Percentiles rank a stretch among this genome's conserved stretches.
These are phyloP conservation scores for Pristionchus fissidentatus DNA, from an alignment of 2,888 invertebrate species.

Conservation along the genomic window DNA sequence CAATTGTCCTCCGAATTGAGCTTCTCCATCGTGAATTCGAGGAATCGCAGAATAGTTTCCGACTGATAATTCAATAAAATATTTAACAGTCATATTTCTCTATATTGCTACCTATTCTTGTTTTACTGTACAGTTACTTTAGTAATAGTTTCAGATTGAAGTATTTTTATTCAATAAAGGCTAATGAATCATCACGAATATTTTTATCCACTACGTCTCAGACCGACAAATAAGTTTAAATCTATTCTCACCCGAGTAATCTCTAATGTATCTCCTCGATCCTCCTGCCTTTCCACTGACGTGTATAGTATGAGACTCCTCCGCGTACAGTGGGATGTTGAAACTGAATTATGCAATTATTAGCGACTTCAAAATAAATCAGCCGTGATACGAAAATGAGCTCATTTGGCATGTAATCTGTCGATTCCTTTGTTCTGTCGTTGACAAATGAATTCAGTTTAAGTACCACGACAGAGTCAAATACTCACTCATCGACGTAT, in stretches of 20 bases:
- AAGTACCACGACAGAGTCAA: neutral
- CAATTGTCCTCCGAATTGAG: conserved; percentile 35
- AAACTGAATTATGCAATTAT: too few relatives aligned
- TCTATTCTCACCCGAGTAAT: neutral
- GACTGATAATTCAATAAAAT: neutral
- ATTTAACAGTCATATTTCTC: neutral
- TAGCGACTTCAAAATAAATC: too few relatives aligned
- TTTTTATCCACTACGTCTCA: too few relatives aligned
- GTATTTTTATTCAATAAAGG: too few relatives aligned
- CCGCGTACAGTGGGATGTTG: conserved; percentile 18
- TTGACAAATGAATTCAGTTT: neutral
- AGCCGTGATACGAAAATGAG: too few relatives aligned
- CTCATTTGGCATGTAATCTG: too few relatives aligned
- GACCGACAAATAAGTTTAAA: too few relatives aligned
- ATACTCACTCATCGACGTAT: conserved; percentile 35
- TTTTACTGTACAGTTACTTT: too few relatives aligned
- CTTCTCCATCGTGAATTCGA: conserved; percentile 30
- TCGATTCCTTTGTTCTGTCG: too few relatives aligned
- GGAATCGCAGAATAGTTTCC: neutral
- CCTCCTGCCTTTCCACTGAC: conserved; percentile 40
- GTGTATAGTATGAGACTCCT: conserved; percentile 38
- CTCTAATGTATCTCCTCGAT: conserved; percentile 15
- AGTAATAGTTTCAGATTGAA: too few relatives aligned
- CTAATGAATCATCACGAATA: too few relatives aligned
- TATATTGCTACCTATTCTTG: too few relatives aligned